A percentile compares a stretch with the other conserved stretches of the same genome.
Conservation (phyloP, 2,888 invertebrate genomes). For the Coleophora flavipennella region DNA sequence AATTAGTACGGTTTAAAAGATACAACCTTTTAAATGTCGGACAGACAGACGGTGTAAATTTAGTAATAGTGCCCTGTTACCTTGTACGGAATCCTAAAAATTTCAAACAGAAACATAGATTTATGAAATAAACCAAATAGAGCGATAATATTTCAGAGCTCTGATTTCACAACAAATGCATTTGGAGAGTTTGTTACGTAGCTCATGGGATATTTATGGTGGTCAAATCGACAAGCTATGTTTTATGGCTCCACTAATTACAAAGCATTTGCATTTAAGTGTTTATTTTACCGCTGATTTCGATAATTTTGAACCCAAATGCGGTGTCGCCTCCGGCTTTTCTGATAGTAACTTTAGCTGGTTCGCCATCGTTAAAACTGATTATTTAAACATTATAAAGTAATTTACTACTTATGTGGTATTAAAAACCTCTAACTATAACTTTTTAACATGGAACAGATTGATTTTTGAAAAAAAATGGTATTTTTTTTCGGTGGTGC, state of each 20-base stretch:
- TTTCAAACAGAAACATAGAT: too few relatives aligned
- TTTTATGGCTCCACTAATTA: slow-evolving; percentile 46
- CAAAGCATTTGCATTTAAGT: slow-evolving; percentile 43
- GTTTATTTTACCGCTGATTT: slow-evolving; percentile 32
- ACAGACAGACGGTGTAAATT: too few relatives aligned
- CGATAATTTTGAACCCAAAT: slow-evolving; percentile 12
- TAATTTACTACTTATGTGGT: slow-evolving; percentile 7
- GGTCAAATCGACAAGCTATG: slow-evolving; percentile 31
- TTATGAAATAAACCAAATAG: too few relatives aligned
- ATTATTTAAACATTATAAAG: slow-evolving; percentile 7
- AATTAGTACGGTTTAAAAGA: too few relatives aligned
- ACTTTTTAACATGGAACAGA: too few relatives aligned
- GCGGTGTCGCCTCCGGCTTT: slow-evolving; percentile 5
- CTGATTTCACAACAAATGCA: slow-evolving; percentile 32
- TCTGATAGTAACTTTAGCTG: too few relatives aligned
- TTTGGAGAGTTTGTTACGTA: slow-evolving; percentile 31
- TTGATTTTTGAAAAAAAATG: too few relatives aligned
- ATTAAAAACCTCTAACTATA: too few relatives aligned
- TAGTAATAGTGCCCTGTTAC: too few relatives aligned
- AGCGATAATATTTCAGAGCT: slow-evolving; percentile 19
- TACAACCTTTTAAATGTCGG: too few relatives aligned
- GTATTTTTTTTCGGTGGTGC: too few relatives aligned
- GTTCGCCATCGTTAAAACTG: slow-evolving; percentile 1
- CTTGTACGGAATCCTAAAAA: too few relatives aligned
- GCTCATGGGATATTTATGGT: slow-evolving; percentile 37